Evolutionary conservation across 2,797 vertebrate genomes (phyloP), one percentile per base, ranked within the genome.

Genomic region (Sebastes umbrosus): DNA sequence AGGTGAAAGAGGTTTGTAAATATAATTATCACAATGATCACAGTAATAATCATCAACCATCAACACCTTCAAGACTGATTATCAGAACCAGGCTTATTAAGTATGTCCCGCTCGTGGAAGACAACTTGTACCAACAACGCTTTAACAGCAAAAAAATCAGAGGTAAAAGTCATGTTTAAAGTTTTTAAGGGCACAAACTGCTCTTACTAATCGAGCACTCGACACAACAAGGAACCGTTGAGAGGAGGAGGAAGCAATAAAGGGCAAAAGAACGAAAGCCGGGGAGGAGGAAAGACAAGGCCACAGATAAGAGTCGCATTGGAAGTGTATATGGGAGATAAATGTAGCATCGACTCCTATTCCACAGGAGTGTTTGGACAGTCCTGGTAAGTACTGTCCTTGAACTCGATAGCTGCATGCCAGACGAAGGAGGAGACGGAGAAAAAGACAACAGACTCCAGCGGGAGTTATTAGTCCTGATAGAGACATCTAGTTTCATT

Each of bases 291-390:
- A 58, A 13, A 74, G 50, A 82, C 83, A 84, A 84, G 82, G 83
- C 39, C 78, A 78, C 24, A 83, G 88, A 90, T 84, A 87, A 84
- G 27, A 71, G 75, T 57, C 12, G 34, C 57, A 79, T 6, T 86
- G 70, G 75, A 77, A 70, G 10, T 63, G 36, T 59, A 55, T 39
- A 73, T 79, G 63, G 64, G 77, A 83, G 83, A 90, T 57, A 67
- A 87, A 14, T 0, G n/a, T 2, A 20, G n/a, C 62, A 72, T 70
- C 34, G 50, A 88, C 64, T 79, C 71, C 27, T 20, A 63, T 87
- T 77, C 78, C 60, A 46, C 63, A 77, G 3, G 7, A 80, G 81
- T 58, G 67, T 74, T 82, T 62, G 24, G 57, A 76, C 31, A 43
- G 64, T 75, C 69, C 73, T 75, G 63, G 16, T 55, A 27, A 69